Percentiles rank a stretch among this genome's conserved stretches.
These are phyloP conservation scores for Neotoxoptera formosana DNA, from an alignment of 1,140 invertebrate species.

Conservation along the genomic window DNA sequence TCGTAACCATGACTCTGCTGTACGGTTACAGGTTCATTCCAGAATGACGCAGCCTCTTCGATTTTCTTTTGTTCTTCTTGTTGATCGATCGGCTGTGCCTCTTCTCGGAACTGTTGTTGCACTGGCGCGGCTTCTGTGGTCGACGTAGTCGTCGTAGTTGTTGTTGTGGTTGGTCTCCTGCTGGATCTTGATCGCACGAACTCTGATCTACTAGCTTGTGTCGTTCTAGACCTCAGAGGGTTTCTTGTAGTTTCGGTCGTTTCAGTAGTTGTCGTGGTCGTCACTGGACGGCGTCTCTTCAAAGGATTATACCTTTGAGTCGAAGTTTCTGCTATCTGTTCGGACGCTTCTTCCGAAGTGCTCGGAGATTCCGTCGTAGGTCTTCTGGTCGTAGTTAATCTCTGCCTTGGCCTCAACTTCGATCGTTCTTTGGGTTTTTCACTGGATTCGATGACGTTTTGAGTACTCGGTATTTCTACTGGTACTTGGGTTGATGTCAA, in stretches of 20 bases:
- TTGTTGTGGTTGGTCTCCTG: conserved; percentile 59
- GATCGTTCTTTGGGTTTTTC: conserved; percentile 48
- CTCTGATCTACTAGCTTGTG: conserved; percentile 49
- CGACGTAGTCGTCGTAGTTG: conserved; percentile 55
- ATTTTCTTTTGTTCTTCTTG: conserved; percentile 45
- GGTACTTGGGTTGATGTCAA: conserved; percentile 7
- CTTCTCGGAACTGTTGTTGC: conserved; percentile 33
- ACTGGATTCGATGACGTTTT: conserved; percentile 31
- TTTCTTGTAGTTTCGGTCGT: conserved; percentile 36
- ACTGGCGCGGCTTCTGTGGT: background rate
- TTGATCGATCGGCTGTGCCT: background rate
- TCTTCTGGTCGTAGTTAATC: conserved; percentile 51
- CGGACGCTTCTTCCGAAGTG: conserved; percentile 31
- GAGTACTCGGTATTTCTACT: conserved; percentile 27
- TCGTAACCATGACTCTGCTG: conserved; percentile 62
- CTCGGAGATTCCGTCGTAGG: background rate
- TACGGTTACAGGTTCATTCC: conserved; percentile 61
- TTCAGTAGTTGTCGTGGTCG: conserved; percentile 58
- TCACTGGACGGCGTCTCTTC: conserved; percentile 52
- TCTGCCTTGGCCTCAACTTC: conserved; percentile 32
- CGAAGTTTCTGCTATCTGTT: conserved; percentile 9
- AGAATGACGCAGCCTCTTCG: conserved; percentile 59
- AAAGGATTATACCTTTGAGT: conserved; percentile 42
- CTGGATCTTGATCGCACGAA: conserved; percentile 60
- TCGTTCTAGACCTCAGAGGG: conserved; percentile 49